phyloP scores from a whole-genome alignment of 1,140 invertebrate species.

The Physella acuta region DNA sequence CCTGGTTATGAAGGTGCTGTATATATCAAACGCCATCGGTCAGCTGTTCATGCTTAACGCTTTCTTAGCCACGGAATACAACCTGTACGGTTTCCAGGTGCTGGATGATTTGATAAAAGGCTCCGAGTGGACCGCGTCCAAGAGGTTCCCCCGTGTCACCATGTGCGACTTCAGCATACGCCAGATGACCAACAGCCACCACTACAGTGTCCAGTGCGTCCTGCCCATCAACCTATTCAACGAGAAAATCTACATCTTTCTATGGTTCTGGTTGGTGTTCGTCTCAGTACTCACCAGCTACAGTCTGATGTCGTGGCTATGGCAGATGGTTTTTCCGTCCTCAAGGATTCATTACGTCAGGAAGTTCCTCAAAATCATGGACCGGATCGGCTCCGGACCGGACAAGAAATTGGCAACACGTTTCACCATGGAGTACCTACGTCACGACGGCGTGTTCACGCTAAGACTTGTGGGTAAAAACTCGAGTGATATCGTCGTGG shows the following conservation, averaged over 20 bases:
- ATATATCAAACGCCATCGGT: constrained; percentile 63
- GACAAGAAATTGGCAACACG: constrained; percentile 52
- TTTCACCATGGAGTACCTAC: constrained; percentile 53
- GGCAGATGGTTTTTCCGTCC: constrained; percentile 54
- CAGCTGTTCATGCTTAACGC: constrained; percentile 64
- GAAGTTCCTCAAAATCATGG: constrained; percentile 60
- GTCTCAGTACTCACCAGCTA: constrained; percentile 61
- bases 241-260: constrained; percentile 65
- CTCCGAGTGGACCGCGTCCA: constrained; percentile 57
- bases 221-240: constrained; percentile 66
- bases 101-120: constrained; percentile 61
- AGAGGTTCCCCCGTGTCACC: constrained; percentile 63
- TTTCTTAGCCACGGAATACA: constrained; percentile 63
- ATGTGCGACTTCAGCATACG: constrained; percentile 65
- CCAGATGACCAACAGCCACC: constrained; percentile 61
- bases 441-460: constrained; percentile 57
- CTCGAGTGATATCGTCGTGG: constrained; percentile 57
- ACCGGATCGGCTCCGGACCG: constrained; percentile 47
- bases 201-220: constrained; percentile 64
- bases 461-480: constrained; percentile 57
- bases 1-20: constrained; percentile 62
- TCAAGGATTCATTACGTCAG: constrained; percentile 57
- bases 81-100: constrained; percentile 62
- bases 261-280: constrained; percentile 66
- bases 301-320: constrained; percentile 56